Evolutionary conservation across 2,888 invertebrate species (phyloP).

Genomic region (Parnassius orleans): DNA sequence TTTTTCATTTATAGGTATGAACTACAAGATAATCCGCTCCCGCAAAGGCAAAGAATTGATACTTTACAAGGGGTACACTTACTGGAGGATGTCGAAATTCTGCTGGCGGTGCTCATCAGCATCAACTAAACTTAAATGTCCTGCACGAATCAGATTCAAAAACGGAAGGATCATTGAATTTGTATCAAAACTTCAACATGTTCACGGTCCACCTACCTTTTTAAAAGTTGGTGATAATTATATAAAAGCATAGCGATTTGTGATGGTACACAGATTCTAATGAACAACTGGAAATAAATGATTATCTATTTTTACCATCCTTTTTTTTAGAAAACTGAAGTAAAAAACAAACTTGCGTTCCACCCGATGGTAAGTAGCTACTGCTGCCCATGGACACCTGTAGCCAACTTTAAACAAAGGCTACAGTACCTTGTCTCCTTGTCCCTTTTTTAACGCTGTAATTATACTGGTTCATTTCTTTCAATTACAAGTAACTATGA

Average conservation of each 20-base stretch:
- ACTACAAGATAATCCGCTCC: conserved; percentile 20
- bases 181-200: conserved; percentile 7
- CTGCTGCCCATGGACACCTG: no score
- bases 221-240: neutral
- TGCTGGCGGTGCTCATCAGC: conserved; percentile 27
- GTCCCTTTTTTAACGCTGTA: no score
- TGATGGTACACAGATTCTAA: neutral
- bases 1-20: neutral
- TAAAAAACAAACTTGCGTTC: no score
- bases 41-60: conserved; percentile 17
- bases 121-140: conserved; percentile 14
- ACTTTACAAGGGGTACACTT: conserved; percentile 28
- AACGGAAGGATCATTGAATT: conserved; percentile 1
- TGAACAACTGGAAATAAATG: no score
- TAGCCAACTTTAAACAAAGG: no score
- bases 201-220: conserved; percentile 16
- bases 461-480: no score
- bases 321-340: no score
- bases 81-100: conserved; percentile 23
- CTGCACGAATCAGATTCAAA: conserved; percentile 20
- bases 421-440: no score
- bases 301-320: no score
- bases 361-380: no score
- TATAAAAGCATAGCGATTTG: neutral
- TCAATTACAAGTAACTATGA: no score